Conservation (phyloP, 2,113 vertebrate genomes). For the Alosa alosa region DNA sequence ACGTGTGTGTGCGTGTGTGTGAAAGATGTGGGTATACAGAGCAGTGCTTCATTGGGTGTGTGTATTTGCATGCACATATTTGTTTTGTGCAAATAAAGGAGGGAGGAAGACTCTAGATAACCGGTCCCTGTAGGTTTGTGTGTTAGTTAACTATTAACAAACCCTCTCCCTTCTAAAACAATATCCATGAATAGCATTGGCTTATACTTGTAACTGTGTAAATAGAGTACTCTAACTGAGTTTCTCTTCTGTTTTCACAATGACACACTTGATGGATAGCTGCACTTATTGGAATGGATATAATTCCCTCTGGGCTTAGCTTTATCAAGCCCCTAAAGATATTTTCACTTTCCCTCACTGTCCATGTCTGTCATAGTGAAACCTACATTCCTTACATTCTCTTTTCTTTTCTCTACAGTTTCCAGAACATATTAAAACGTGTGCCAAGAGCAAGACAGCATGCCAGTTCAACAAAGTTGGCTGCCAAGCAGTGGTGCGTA, state of each 20-base stretch:
- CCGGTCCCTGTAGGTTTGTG: not conserved
- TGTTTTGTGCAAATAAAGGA: not conserved
- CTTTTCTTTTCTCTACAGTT: constrained; percentile 55
- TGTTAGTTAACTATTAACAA: not conserved
- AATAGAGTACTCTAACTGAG: not conserved
- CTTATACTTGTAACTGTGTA: not conserved
- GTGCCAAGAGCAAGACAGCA: constrained; percentile 70
- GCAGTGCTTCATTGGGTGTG: not conserved
- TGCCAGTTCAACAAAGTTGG: constrained; percentile 75
- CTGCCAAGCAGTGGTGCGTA: constrained; percentile 66
- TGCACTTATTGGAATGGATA: not conserved
- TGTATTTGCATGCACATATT: not conserved
- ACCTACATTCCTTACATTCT: not conserved
- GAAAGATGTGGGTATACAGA: not conserved
- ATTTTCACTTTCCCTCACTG: not conserved
- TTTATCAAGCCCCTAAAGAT: not conserved
- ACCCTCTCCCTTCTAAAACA: not conserved
- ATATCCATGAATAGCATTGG: not conserved
- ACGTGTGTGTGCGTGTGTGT: not conserved
- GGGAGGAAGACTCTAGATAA: not conserved
- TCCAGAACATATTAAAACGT: constrained; percentile 73
- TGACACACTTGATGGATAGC: not conserved
- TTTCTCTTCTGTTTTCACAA: not conserved
- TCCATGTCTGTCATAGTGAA: not conserved
- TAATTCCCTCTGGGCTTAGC: not conserved